Conservation (phyloP, 1,140 invertebrate genomes). For the Aplysia californica region DNA sequence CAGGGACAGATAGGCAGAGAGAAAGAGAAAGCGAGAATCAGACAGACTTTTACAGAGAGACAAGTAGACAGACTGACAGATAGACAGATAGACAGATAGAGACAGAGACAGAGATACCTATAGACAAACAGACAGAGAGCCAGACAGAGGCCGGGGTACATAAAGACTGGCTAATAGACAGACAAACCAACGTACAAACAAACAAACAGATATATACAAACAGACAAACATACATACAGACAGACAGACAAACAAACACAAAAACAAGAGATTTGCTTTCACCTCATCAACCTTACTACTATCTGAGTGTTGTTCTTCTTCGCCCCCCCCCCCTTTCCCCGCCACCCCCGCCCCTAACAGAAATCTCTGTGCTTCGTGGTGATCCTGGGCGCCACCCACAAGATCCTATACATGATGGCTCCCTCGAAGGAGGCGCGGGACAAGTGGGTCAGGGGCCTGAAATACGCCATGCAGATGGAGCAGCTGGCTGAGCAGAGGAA, state of each 20-base stretch:
- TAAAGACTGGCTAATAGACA: neutral
- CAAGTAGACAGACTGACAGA: too few species aligned
- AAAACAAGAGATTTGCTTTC: neutral
- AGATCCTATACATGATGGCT: slow-evolving; percentile 69
- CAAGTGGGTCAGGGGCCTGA: slow-evolving; percentile 69
- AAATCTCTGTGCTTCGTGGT: slow-evolving; percentile 71
- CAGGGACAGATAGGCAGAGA: too few species aligned
- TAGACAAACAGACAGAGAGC: too few species aligned
- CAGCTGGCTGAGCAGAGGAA: slow-evolving; percentile 53
- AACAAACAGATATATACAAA: too few species aligned
- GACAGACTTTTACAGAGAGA: too few species aligned
- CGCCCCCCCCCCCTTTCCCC: neutral
- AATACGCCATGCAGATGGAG: slow-evolving; percentile 55
- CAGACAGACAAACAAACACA: neutral
- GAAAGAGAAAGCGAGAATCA: too few species aligned
- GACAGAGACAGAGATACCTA: too few species aligned
- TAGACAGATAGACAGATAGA: too few species aligned
- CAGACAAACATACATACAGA: too few species aligned
- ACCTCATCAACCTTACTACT: neutral
- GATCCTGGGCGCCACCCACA: slow-evolving; percentile 65
- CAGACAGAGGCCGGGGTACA: neutral
- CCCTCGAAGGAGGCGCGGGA: slow-evolving; percentile 63
- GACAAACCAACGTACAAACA: too few species aligned
- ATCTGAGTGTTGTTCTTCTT: neutral
- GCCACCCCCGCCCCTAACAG: slow-evolving; percentile 46